Base-by-base conservation (phyloP, 2,888 invertebrate species). In the Caenorhabditis sinica region DNA sequence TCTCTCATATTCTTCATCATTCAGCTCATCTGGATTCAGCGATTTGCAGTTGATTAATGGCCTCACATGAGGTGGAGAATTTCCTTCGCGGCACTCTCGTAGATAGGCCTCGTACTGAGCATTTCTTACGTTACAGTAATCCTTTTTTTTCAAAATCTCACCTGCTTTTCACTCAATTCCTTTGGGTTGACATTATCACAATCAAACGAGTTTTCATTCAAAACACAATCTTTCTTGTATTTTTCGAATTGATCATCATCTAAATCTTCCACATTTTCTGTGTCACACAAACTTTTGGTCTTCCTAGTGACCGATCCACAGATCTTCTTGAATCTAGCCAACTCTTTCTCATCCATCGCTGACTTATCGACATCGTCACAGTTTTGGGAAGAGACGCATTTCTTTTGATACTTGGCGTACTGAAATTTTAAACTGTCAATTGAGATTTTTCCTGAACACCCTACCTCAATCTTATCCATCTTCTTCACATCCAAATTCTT, bases 371-470 rank as follows among this genome's bases (percentile, higher is more conserved):
- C 25, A 17, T 71, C 71, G 11, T 71, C 71, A 45, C 79, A 79
- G 20, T 43, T 51, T 23, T 72, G 30, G 4, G 43, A 20, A 2
- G 8, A 20, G 11, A 72, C 23, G 23, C 79, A 79, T 11, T 72
- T 71, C 56, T 71, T 69, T 25, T 45, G 63, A 49, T 45, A 79
- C 4, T 79, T 45, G n/a, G 61, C 43, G 40, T 61, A 81, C 69
- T 81, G 75, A 76, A 76, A 68, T 5, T 56, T 15, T 11, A 0
- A 6, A 4, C 5, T 25, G n/a, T n/a, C n/a, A n/a, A n/a, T n/a
- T n/a, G 8, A 20, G 2, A 8, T 20, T 20, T 6, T 49, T 17
- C 13, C 9, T 0, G 20, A 40, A 36, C 13, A 23, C 40, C 75
- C 45, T 4, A 76, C 75, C 45, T 76, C 61, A 9, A 25, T 13